A percentile compares a stretch with the other conserved stretches of the same genome.
These are phyloP conservation scores for Drosophila anomelani DNA, from an alignment of 2,888 invertebrate genomes.

Conservation along the genomic window DNA sequence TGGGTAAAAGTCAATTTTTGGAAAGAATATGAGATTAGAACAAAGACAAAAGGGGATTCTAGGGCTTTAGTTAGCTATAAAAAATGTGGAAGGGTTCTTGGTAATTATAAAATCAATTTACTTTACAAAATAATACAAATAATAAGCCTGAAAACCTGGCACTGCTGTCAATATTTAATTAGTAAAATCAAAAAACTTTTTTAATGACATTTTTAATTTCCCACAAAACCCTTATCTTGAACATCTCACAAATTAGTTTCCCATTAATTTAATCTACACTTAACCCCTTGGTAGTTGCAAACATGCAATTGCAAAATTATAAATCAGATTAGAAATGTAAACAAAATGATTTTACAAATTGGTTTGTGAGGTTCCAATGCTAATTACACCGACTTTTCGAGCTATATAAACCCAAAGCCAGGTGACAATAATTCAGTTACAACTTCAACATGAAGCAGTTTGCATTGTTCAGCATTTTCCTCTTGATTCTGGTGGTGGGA, in stretches of 20 bases:
- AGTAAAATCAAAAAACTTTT: background rate
- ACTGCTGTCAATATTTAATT: background rate
- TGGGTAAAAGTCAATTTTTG: background rate
- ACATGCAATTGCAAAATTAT: slow-evolving; percentile 27
- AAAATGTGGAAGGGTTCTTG: too few relatives aligned
- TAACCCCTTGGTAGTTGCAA: background rate
- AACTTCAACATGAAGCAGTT: slow-evolving; percentile 64
- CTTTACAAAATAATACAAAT: background rate
- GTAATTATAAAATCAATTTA: background rate
- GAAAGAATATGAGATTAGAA: background rate
- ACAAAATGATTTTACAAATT: slow-evolving; percentile 30
- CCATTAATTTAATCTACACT: slow-evolving; percentile 8
- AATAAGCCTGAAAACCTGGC: background rate
- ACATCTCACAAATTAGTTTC: slow-evolving; percentile 34
- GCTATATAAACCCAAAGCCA: slow-evolving; percentile 54
- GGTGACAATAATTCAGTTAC: slow-evolving; percentile 43
- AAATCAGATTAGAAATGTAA: slow-evolving; percentile 20
- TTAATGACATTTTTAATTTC: background rate
- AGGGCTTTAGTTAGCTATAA: background rate
- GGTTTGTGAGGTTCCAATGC: background rate
- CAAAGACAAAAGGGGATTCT: background rate
- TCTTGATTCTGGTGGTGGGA: slow-evolving; percentile 59
- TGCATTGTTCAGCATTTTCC: slow-evolving; percentile 55
- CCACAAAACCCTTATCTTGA: slow-evolving; percentile 12
- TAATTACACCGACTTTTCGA: background rate